Evolutionary conservation across 64 coral and sea anemone genomes (phyloP), one percentile per base, ranked within the genome.

Genomic region (Stichodactyla mertensii): DNA sequence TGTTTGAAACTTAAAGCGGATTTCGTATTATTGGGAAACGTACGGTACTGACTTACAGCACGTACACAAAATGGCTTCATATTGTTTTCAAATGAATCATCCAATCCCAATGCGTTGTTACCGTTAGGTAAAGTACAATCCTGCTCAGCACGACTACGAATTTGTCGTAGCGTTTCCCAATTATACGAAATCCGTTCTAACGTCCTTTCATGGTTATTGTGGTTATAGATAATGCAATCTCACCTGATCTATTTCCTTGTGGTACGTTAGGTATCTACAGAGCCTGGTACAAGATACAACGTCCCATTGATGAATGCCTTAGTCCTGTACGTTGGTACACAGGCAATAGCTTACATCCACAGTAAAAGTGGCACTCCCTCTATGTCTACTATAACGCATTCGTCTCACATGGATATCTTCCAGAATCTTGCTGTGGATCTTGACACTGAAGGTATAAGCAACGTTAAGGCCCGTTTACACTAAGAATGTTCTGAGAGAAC

Each of bases 401-500:
- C 96, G 1, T 98, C 96, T 10, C 96, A 98, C 88, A 98, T 98
- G 96, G 96, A 98, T 64, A 98, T 98, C 88, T 98, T 98, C 82
- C 96, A 98, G 57, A 98, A 98, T 80, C 86, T 98, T 22, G 96
- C 96, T 45, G 96, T 98, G 60, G 96, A 98, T 55, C 78, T 98
- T 23, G 96, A 98, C 85, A 98, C 96, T 7, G 96, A 98, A 88
- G 96, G 96, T 98, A 79, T 58, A 80, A 16, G 71, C 57, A 45
- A 45, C 36, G 36, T 45, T 45, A 45, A 45, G 36, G 10, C 14
- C 62, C 19, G 5, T 24, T 82, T 7, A 60, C 22, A 23, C 16
- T 70, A 70, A 18, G 16, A 70, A 70, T 45, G 3, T 45, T 45
- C 3, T 45, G 36, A 45, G 0, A 45, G 36, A 45, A 45, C 36